Evolutionary conservation across 2,888 invertebrate genomes (phyloP).

Genomic region (Leucoma salicis): DNA sequence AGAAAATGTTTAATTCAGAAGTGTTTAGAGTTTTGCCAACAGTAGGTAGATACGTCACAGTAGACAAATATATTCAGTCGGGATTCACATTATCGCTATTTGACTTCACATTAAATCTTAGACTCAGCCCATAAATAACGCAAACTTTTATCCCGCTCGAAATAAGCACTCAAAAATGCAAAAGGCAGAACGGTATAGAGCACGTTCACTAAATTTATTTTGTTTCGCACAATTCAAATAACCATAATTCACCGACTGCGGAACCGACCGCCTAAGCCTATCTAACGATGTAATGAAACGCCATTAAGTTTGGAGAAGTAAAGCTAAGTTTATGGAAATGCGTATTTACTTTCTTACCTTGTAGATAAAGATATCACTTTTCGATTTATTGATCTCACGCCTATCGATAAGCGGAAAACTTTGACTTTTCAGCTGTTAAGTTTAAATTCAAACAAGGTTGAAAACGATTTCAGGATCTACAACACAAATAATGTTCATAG

Average conservation of each 20-base stretch:
- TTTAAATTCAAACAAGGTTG: conserved; percentile 13
- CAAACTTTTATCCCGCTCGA: conserved; percentile 80
- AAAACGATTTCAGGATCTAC: too few species aligned
- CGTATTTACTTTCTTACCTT: conserved; percentile 66
- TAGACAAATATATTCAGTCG: conserved; percentile 64
- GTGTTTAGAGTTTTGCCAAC: conserved; percentile 22
- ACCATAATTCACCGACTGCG: conserved; percentile 74
- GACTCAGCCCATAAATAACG: conserved; percentile 76
- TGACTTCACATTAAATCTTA: conserved; percentile 82
- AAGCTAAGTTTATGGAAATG: conserved; percentile 62
- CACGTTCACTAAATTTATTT: conserved; percentile 82
- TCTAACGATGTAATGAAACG: conserved; percentile 81
- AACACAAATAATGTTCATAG: too few species aligned
- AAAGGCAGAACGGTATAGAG: conserved; percentile 80
- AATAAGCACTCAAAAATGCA: conserved; percentile 83
- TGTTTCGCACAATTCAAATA: conserved; percentile 82
- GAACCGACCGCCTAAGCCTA: conserved; percentile 69
- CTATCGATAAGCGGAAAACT: conserved; percentile 44
- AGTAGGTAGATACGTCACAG: conserved; percentile 43
- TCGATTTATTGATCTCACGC: conserved; percentile 72
- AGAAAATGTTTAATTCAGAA: conserved; percentile 23
- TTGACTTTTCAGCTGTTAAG: conserved; percentile 27
- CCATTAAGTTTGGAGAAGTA: conserved; percentile 69
- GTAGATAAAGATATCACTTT: conserved; percentile 74
- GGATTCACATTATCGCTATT: conserved; percentile 78